These are phyloP conservation scores for Erythrolamprus reginae DNA, from an alignment of 2,113 vertebrate genomes.

Conservation along the genomic window DNA sequence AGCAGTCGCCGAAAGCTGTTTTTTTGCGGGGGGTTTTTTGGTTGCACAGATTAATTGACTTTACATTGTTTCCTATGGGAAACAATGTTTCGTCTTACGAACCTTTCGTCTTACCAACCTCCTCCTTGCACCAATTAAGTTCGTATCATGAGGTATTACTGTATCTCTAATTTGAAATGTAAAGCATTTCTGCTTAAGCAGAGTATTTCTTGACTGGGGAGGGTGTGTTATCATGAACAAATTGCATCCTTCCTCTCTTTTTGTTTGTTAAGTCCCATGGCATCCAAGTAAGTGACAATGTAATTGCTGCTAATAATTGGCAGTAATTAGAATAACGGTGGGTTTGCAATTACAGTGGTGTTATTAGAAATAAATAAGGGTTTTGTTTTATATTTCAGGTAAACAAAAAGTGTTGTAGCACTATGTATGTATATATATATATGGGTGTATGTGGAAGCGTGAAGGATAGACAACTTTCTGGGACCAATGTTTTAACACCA, in stretches of 20 bases:
- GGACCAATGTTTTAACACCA: neutral
- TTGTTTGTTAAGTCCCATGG: neutral
- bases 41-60: no score
- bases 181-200: neutral
- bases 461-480: neutral
- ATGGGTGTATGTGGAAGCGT: neutral
- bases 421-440: neutral
- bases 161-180: neutral
- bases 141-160: no score
- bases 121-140: no score
- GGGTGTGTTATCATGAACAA: neutral
- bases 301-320: neutral
- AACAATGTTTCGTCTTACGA: no score
- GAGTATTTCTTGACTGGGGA: neutral
- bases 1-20: no score
- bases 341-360: conserved; percentile 18
- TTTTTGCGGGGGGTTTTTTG: no score
- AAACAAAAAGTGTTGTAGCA: conserved; percentile 21
- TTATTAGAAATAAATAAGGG: neutral
- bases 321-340: neutral
- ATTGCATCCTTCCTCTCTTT: neutral
- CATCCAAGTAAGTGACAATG: neutral
- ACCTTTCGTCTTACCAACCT: no score
- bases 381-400: neutral
- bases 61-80: no score